Conservation (phyloP, 2,113 vertebrate genomes). For the Zootoca vivipara region DNA sequence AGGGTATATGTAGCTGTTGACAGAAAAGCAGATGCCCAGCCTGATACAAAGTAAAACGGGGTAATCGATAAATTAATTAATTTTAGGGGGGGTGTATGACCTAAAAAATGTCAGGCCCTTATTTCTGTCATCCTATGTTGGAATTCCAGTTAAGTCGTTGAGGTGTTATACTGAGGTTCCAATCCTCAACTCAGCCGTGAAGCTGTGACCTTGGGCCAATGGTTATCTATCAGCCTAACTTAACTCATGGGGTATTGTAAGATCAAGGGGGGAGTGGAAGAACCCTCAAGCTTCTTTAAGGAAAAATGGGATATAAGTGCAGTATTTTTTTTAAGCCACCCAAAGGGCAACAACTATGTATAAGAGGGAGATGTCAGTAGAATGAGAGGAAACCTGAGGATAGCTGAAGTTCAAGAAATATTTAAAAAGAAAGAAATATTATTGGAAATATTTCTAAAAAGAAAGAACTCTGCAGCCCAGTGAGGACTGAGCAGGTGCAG, state of each 20-base stretch:
- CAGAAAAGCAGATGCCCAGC: neutral
- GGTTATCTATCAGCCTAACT: too few relatives aligned
- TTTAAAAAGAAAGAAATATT: neutral
- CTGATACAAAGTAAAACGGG: neutral
- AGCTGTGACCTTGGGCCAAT: too few relatives aligned
- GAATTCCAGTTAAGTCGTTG: neutral
- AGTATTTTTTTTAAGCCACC: too few relatives aligned
- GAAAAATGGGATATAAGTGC: too few relatives aligned
- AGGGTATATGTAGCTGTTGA: neutral
- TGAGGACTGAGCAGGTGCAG: neutral
- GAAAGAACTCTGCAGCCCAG: too few relatives aligned
- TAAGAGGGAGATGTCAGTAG: neutral
- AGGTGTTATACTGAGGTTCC: too few relatives aligned
- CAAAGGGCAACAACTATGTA: neutral
- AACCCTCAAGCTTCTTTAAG: too few relatives aligned
- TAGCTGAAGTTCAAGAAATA: neutral
- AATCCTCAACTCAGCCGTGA: too few relatives aligned
- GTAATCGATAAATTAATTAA: neutral
- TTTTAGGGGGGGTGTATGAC: neutral
- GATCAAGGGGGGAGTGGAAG: too few relatives aligned
- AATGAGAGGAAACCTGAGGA: neutral
- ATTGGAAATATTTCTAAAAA: neutral
- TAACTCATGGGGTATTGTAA: too few relatives aligned
- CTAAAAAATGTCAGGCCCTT: neutral
- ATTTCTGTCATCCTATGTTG: neutral